Base-by-base conservation (phyloP, 2,113 vertebrate genomes). In the Psophia crepitans region DNA sequence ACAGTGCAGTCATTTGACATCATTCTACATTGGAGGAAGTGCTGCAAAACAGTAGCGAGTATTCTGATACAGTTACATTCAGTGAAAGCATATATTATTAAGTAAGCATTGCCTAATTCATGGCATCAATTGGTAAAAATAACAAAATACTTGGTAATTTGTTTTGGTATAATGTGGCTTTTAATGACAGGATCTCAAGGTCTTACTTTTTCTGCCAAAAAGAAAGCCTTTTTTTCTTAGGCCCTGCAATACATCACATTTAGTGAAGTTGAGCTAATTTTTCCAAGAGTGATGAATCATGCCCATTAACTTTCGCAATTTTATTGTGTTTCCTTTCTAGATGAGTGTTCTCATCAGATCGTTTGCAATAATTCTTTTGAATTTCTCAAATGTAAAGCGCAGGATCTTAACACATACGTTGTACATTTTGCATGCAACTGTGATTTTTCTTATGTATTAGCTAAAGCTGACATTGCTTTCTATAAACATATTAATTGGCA, bases 361-460 rank as follows among this genome's bases (percentile, higher is more conserved):
- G 4, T 22, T 48, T 89, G 27, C 37, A 80, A 6, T 78, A 83
- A 76, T 84, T 87, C 22, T 65, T 94, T 71, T 65, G 39, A 77
- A 32, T 79, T 41, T 87, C 44, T 92, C n/a, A 90, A 35, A 66
- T 13, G 5, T 56, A 71, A 90, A 44, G 8, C 6, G 7, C 73
- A 58, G 51, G 57, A 37, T 70, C 57, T 71, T 94, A 87, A 80
- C 84, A 69, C 20, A 16, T 66, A 75, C 15, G 14, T 75, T 92
- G 41, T 41, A 94, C 75, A 95, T 97, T 97, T 86, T 91, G 53
- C 54, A 69, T 75, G 68, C 80, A 94, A 68, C 92, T 92, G 95
- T 98, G 97, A 96, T 96, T 97, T 98, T 98, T 97, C 84, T 87
- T 89, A 54, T 73, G 64, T 96, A 39, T 95, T 78, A 57, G 90